A percentile compares a stretch with the other conserved stretches of the same genome.
These are phyloP conservation scores for Ovis canadensis DNA, from an alignment of 2,113 vertebrate genomes.

Conservation along the genomic window DNA sequence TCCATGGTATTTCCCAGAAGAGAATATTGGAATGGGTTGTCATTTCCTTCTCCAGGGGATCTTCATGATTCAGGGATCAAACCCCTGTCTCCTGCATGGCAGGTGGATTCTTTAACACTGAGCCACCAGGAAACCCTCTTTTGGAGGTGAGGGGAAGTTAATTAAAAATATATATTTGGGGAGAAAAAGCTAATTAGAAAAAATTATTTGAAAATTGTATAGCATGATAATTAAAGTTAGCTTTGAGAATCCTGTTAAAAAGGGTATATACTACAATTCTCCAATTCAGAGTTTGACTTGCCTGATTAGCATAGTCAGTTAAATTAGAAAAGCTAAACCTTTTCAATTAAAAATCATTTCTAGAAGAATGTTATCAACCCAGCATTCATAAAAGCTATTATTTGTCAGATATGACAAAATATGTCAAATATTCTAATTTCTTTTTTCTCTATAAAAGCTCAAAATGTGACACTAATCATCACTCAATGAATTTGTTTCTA, in stretches of 20 bases:
- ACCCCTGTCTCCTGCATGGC: not conserved
- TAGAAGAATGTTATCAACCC: not conserved
- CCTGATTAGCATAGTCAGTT: not conserved
- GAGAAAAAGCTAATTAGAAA: not conserved
- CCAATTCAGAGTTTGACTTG: not conserved
- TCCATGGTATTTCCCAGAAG: not conserved
- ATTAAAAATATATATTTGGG: not conserved
- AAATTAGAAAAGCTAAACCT: not conserved
- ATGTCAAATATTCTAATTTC: conserved; percentile 1
- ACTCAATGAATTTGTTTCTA: not conserved
- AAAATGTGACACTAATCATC: not conserved
- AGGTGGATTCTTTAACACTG: not conserved
- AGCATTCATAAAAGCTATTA: not conserved
- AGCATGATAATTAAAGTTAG: not conserved
- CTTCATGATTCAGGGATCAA: not conserved
- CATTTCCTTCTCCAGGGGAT: not conserved
- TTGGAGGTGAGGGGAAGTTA: not conserved
- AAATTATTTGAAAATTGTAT: not conserved
- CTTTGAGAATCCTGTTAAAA: not conserved
- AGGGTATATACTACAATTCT: not conserved
- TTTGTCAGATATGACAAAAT: conserved; percentile 15
- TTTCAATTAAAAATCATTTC: conserved; percentile 8
- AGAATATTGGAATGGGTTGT: not conserved
- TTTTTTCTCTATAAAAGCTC: not conserved
- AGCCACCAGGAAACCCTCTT: not conserved